These are phyloP conservation scores for Lynx canadensis DNA, from an alignment of 2,113 vertebrate genomes.

Conservation along the genomic window DNA sequence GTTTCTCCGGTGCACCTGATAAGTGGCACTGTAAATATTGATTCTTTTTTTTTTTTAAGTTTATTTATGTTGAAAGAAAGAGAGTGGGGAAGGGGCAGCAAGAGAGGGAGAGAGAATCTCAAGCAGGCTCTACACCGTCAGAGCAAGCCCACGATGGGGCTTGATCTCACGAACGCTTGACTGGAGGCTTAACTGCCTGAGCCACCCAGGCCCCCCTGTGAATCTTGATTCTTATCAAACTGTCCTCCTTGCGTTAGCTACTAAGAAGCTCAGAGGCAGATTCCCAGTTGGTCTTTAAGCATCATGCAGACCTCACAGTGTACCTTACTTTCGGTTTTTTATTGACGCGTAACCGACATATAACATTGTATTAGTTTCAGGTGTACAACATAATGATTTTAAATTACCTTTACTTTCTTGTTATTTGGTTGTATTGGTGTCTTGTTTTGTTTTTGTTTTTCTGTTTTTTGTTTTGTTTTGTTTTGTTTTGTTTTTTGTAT, in stretches of 20 bases:
- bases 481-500: background rate
- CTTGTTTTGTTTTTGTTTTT: background rate
- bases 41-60: background rate
- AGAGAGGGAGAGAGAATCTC: too few relatives aligned
- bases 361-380: background rate
- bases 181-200: too few relatives aligned
- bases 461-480: background rate
- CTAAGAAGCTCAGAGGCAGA: background rate
- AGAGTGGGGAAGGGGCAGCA: too few relatives aligned
- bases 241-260: background rate
- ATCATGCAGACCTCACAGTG: background rate
- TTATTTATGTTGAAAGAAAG: too few relatives aligned
- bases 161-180: too few relatives aligned
- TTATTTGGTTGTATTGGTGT: background rate
- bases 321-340: background rate
- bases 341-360: background rate
- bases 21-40: background rate
- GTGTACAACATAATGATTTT: background rate
- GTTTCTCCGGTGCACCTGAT: background rate
- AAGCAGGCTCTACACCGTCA: too few relatives aligned
- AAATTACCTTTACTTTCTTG: background rate
- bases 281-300: background rate
- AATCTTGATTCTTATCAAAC: background rate
- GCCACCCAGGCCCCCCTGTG: background rate
- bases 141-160: too few relatives aligned